Evolutionary conservation across 2,797 vertebrate genomes (phyloP).

Genomic region (Sciurus carolinensis): DNA sequence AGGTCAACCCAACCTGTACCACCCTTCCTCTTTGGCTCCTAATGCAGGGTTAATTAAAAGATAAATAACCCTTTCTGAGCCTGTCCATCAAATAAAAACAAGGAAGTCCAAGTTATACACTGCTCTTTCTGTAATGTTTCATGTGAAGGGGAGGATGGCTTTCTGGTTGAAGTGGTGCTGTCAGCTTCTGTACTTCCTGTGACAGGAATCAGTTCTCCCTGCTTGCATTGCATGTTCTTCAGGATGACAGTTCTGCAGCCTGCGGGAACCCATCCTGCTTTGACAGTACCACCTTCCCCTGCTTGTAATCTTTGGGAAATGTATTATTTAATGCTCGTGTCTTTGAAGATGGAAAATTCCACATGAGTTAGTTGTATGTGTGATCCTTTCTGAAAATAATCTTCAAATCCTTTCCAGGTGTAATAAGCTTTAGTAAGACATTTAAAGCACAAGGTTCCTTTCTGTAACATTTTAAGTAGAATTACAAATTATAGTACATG

Average conservation of each 20-base stretch:
- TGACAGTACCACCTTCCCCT: background rate
- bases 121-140: background rate
- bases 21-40: background rate
- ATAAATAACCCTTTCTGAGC: background rate
- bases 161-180: background rate
- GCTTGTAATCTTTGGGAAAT: background rate
- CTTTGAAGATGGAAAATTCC: background rate
- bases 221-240: background rate
- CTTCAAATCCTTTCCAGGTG: background rate
- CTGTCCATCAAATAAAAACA: background rate
- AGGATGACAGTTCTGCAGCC: background rate
- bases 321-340: background rate
- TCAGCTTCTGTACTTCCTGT: background rate
- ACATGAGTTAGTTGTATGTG: background rate
- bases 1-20: background rate
- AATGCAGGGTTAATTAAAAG: background rate
- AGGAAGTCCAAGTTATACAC: background rate
- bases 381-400: background rate
- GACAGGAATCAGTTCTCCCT: background rate
- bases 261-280: background rate
- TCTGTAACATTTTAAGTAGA: background rate
- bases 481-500: background rate
- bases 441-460: background rate
- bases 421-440: background rate
- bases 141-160: too few relatives aligned